Evolutionary conservation across 2,797 vertebrate genomes (phyloP), one percentile per base, ranked within the genome.

Genomic region (Esox masquinongy): DNA sequence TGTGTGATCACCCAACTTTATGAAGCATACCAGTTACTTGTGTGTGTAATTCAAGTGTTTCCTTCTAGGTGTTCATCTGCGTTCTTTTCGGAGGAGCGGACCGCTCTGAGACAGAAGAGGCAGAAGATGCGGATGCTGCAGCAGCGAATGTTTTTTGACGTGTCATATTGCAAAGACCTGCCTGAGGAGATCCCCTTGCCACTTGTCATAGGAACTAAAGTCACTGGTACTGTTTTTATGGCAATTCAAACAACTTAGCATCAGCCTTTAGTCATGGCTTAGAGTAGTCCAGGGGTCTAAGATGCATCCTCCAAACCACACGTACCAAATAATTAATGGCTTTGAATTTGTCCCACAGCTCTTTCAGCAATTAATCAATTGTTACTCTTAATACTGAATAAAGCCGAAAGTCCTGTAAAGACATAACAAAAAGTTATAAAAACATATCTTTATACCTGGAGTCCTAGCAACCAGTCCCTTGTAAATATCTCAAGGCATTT

Each of bases 171-270:
- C 90, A 99, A 99, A 95, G 98, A 99, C 82, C 96, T 99, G 78
- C 98, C 98, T 14, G 98, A 99, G 73, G 97, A 99, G 92, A 99
- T 99, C 85, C 98, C 98, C 26, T 88, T 99, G 67, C 97, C 97
- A 0, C 92, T 99, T 85, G 97, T 99, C 85, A 99, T 99, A 83
- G 98, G 98, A 91, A 99, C 98, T 74, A 99, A 99, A 96, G 98
- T 99, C 87, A 99, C 92, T 1, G 92, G 92, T 93, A 51, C 63
- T 49, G 31, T 68, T 1, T 26, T n/a, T 26, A 16, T 24, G 29
- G 63, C 39, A 36, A 24, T 9, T 14, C 4, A 5, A 3, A 22
- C 7, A 11, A 47, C n/a, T 24, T 11, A 7, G 31, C 39, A 59
- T n/a, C 19, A 59, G n/a, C 53, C 19, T 3, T 9, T 53, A n/a